phyloP scores from a whole-genome alignment of 2,113 vertebrate species.

The Azemiops feae region DNA sequence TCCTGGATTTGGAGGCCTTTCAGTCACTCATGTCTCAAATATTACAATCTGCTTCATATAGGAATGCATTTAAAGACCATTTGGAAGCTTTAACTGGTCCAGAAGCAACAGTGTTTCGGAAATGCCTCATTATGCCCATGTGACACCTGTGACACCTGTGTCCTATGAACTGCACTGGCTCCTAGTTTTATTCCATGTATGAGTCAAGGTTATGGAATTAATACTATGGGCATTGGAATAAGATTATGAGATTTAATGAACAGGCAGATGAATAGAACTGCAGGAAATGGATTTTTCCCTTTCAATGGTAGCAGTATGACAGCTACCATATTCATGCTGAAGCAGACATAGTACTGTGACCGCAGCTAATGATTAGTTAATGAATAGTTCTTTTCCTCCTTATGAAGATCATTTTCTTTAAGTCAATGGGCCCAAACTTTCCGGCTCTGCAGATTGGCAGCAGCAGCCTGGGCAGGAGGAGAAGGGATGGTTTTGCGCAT shows the following conservation, averaged over 20 bases:
- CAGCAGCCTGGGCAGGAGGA: background rate
- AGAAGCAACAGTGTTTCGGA: background rate
- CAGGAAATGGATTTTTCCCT: too few species aligned
- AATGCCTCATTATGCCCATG: background rate
- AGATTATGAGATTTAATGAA: background rate
- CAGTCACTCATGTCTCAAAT: background rate
- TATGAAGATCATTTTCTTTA: background rate
- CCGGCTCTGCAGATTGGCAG: background rate
- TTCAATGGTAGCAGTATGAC: background rate
- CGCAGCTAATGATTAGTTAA: background rate
- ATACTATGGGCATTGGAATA: background rate
- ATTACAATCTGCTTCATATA: background rate
- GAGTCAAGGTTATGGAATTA: background rate
- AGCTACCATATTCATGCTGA: background rate
- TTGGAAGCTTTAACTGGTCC: background rate
- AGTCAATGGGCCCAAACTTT: background rate
- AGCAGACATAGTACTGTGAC: background rate
- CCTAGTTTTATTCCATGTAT: background rate
- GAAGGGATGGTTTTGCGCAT: background rate
- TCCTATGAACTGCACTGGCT: background rate
- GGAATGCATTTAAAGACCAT: background rate
- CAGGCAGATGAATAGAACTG: background rate
- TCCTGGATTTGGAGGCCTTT: background rate
- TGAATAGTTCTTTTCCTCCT: background rate
- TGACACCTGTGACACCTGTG: background rate